Percentiles rank a stretch among this genome's conserved stretches.
Evolutionary conservation across 2,113 vertebrate species (phyloP).

Genomic region (Pollachius pollachius): DNA sequence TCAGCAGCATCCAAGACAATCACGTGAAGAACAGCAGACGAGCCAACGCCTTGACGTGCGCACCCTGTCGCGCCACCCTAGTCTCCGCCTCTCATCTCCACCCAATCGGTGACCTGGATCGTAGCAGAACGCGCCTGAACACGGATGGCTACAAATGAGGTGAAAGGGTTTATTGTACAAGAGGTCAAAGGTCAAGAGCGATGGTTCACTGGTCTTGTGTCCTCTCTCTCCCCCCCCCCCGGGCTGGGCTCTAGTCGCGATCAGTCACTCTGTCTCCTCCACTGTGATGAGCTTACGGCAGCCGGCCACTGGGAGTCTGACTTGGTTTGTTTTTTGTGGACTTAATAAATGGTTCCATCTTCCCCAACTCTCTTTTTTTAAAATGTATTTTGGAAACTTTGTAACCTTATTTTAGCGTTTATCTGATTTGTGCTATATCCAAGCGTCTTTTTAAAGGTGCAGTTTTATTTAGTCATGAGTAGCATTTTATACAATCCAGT

Average conservation of each 20-base stretch:
- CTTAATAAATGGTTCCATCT: slow-evolving; percentile 2
- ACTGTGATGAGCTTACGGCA: not conserved
- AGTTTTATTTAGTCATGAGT: slow-evolving; percentile 48
- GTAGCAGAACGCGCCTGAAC: not conserved
- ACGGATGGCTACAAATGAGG: too few species aligned
- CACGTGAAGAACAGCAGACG: not conserved
- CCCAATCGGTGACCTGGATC: too few species aligned
- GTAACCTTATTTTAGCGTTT: slow-evolving; percentile 30
- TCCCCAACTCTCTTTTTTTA: not conserved
- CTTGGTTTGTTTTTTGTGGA: slow-evolving; percentile 17
- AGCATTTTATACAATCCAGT: slow-evolving; percentile 42
- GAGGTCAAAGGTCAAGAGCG: not conserved
- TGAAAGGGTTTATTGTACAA: not conserved
- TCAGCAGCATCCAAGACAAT: slow-evolving; percentile 4
- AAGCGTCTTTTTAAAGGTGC: slow-evolving; percentile 42
- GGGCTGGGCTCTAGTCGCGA: not conserved
- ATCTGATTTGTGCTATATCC: slow-evolving; percentile 57
- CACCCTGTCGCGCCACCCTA: too few species aligned
- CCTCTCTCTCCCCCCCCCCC: not conserved
- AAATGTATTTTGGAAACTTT: slow-evolving; percentile 4
- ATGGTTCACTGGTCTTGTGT: not conserved
- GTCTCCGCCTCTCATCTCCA: too few species aligned
- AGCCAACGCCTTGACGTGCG: not conserved
- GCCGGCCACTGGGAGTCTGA: not conserved
- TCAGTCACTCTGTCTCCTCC: slow-evolving; percentile 32